A percentile compares a stretch with the other conserved stretches of the same genome.
These are phyloP conservation scores for Himalopsyche anomala DNA, from an alignment of 2,888 invertebrate species.

Conservation along the genomic window DNA sequence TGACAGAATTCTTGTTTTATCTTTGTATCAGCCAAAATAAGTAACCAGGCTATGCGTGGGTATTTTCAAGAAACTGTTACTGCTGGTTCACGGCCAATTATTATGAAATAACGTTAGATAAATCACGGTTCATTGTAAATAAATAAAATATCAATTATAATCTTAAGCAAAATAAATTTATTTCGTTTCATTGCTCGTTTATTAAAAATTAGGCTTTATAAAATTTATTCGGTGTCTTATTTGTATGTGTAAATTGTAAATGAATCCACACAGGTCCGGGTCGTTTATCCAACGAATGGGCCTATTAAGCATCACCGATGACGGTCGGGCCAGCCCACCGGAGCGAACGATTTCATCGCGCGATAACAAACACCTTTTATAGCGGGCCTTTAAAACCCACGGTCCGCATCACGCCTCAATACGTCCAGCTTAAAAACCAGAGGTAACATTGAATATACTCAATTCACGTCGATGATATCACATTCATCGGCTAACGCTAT, in stretches of 20 bases:
- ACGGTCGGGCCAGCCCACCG: conserved; percentile 63
- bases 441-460: no score
- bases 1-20: no score
- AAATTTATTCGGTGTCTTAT: conserved; percentile 14
- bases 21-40: no score
- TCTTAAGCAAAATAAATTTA: neutral
- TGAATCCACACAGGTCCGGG: conserved; percentile 48
- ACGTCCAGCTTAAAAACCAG: no score
- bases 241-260: conserved; percentile 42
- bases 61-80: no score
- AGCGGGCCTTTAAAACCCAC: neutral
- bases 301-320: conserved; percentile 64
- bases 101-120: no score
- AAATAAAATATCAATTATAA: neutral
- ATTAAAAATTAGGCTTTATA: conserved; percentile 29
- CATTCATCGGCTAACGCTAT: no score
- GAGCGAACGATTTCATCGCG: conserved; percentile 63
- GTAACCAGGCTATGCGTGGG: no score
- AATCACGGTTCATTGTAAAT: no score
- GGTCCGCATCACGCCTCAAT: neutral
- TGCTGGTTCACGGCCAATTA: no score
- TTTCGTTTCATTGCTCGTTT: conserved; percentile 4
- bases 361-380: conserved; percentile 64
- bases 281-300: conserved; percentile 63
- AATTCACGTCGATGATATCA: no score